Evolutionary conservation across 1,140 invertebrate species (phyloP).

Genomic region (Pararge aegeria): DNA sequence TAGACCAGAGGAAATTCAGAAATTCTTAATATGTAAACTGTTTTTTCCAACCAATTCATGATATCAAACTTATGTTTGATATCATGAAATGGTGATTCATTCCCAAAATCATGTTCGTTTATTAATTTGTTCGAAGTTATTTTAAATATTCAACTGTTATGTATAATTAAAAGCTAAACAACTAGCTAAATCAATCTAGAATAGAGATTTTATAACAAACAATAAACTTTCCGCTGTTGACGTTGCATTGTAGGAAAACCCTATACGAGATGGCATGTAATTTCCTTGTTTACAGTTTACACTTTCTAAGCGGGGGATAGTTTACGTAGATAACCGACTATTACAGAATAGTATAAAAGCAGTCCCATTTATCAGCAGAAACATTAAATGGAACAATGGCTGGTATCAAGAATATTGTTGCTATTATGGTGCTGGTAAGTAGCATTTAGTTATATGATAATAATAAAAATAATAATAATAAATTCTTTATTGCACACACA

Average conservation of each 20-base stretch:
- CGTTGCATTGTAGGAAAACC: slow-evolving; percentile 30
- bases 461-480: no score
- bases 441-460: background rate
- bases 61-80: no score
- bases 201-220: background rate
- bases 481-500: no score
- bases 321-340: slow-evolving; percentile 29
- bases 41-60: no score
- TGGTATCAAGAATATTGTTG: slow-evolving; percentile 15
- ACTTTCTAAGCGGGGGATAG: slow-evolving; percentile 22
- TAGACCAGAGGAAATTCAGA: no score
- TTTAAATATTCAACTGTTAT: no score
- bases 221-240: slow-evolving; percentile 36
- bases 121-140: no score
- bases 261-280: slow-evolving; percentile 8
- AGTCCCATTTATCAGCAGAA: slow-evolving; percentile 1
- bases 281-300: slow-evolving; percentile 39
- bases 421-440: slow-evolving; percentile 22
- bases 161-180: background rate
- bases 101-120: no score
- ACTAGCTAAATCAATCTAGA: background rate
- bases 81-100: no score
- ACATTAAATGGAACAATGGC: slow-evolving; percentile 24
- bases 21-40: background rate
- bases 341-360: slow-evolving; percentile 28